Base-by-base conservation (phyloP, 1,140 invertebrate species). In the Drosophila seguyi region DNA sequence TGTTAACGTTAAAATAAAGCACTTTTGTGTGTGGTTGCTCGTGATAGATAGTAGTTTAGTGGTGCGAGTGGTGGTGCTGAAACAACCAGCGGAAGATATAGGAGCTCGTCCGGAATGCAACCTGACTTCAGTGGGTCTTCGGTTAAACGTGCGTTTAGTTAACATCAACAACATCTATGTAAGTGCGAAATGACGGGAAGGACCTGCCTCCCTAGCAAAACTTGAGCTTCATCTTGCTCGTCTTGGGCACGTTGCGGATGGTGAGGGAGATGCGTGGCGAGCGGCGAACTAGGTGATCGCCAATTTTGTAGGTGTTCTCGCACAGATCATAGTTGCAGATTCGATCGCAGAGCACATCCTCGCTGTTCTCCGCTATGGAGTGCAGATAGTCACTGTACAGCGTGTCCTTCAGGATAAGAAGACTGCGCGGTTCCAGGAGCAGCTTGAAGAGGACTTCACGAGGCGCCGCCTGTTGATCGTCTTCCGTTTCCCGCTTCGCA, bases 201-300 rank as follows among this genome's bases (percentile, higher is more conserved):
- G 50, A 45, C 34, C 83, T 92, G 18, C 36, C 20, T 14, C 20
- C 34, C 34, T 55, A 92, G 61, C 75, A 90, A 65, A 92, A 92
- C 60, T 92, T 95, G 83, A 96, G 93, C 93, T 94, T 96, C 91
- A 96, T 94, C 95, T 97, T 98, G 79, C 95, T 95, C 55, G 97
- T 96, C 94, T 98, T 98, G 60, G 97, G 97, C 10, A 99, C 98
- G 95, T 98, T 95, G 92, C 98, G 95, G 69, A 99, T 98, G 41
- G 98, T 99, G 36, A 99, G 93, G 7, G 98, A 99, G 72, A 99
- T 93, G 91, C 98, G 95, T 0, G 84, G 81, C 16, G 95, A 97
- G 2, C 93, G 93, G 56, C 98, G 94, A 55, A 93, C 81, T 31
- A 98, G 75, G 56, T 92, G 93, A 68, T 95, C 92, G 44, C 94